These are phyloP conservation scores for Marisa cornuarietis DNA, from an alignment of 1,140 invertebrate species.

Conservation along the genomic window DNA sequence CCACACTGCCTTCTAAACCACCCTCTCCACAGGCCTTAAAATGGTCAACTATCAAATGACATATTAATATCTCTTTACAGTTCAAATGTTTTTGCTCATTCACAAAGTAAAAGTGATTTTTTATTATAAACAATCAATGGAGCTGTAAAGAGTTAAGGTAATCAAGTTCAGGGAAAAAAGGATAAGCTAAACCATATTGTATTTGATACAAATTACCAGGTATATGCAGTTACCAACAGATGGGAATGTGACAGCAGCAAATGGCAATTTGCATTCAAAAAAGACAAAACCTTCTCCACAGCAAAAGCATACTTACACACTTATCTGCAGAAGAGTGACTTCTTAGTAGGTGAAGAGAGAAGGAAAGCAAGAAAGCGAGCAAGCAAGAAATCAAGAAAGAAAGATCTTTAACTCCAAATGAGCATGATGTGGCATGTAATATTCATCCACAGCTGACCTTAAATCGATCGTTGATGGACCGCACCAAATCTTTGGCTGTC, in stretches of 20 bases:
- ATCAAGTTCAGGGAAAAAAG: neutral
- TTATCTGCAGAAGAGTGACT: neutral
- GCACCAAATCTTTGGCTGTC: conserved; percentile 57
- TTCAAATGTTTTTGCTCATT: neutral
- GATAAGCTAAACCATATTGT: too few species aligned
- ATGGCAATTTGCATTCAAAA: too few species aligned
- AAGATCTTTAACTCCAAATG: too few species aligned
- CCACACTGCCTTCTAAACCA: neutral
- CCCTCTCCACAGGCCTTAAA: neutral
- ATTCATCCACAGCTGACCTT: conserved; percentile 32
- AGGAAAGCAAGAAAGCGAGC: too few species aligned
- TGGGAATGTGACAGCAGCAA: too few species aligned
- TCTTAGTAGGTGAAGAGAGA: too few species aligned
- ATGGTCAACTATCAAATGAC: neutral
- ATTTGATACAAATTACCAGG: neutral
- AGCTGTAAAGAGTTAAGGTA: neutral
- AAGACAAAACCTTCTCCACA: neutral
- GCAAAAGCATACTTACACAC: neutral
- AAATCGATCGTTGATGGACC: conserved; percentile 59
- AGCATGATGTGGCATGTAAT: neutral
- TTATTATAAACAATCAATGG: too few species aligned
- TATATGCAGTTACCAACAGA: neutral
- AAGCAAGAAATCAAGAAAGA: too few species aligned
- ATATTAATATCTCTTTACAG: too few species aligned
- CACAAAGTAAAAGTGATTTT: too few species aligned